Evolutionary conservation across 2,888 invertebrate genomes (phyloP), one percentile per base, ranked within the genome.

Genomic region (Dolomedes plantarius): DNA sequence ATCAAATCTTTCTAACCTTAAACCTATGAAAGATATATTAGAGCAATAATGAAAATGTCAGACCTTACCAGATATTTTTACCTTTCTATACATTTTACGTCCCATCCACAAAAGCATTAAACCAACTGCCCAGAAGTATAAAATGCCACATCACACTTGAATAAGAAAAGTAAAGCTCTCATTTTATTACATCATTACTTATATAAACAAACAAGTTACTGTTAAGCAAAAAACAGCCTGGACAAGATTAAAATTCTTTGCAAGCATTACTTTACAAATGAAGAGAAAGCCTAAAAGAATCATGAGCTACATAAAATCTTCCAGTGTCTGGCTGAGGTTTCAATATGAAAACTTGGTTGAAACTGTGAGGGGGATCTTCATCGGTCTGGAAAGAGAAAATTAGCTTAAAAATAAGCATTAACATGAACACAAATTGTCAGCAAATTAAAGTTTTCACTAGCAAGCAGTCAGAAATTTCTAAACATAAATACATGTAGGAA

Each of bases 281-380:
- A 90, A 98, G 95, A 90, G 96, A 96, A 91, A 98, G 94, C 92
- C 98, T 95, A 94, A 98, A 98, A 92, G 98, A 95, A 91, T 98
- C 98, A 92, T 98, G 98, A 91, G 96, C 96, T 91, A 98, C 96
- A 92, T 95, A 98, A 94, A 95, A 98, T 80, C 96, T 95, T 50
- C 81, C 81, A 78, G 96, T 95, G 91, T 94, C 95, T 65, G 91
- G 91, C 89, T 94, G 94, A 89, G 97, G 96, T 93, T 97, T 97
- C 91, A 98, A 93, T 89, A 97, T 95, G 92, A 98, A 98, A 64
- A 95, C 94, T 93, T 99, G 98, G 90, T 95, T 95, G 93, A 95
- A 98, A 83, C 96, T 95, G 91, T 98, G 97, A 90, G 97, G 96
- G 89, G 97, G 98, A 92, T 98, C 98, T 71, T 98, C 97, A 91